These are phyloP conservation scores for Apotomis turbidana DNA, from an alignment of 2,888 invertebrate species.

Conservation along the genomic window DNA sequence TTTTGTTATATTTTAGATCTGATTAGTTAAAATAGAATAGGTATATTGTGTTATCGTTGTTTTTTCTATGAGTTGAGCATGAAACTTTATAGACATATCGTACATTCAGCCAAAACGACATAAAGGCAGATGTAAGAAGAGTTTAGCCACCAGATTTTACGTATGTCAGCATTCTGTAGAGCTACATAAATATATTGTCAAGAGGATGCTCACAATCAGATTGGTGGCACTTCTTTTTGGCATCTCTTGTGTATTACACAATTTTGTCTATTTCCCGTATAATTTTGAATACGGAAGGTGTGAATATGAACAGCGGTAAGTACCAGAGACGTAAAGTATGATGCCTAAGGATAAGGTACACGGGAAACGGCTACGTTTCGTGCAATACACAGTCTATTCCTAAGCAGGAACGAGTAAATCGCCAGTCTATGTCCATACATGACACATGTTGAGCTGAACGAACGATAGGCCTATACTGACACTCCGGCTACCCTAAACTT, in stretches of 20 bases:
- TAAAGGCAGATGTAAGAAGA: background rate
- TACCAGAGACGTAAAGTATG: no score
- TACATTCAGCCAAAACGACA: background rate
- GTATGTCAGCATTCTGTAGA: background rate
- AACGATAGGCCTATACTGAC: background rate
- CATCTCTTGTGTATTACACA: background rate
- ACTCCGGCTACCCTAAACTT: background rate
- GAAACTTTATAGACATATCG: background rate
- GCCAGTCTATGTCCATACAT: background rate
- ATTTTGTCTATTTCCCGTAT: background rate
- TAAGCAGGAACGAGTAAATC: no score
- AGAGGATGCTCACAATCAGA: background rate
- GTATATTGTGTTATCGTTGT: constrained; percentile 26
- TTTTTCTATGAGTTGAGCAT: constrained; percentile 16
- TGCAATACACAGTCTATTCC: no score
- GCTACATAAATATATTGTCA: background rate
- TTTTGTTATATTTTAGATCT: background rate
- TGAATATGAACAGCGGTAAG: no score
- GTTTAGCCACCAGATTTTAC: background rate
- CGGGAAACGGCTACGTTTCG: no score
- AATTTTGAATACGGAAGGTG: no score
- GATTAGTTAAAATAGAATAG: constrained; percentile 1
- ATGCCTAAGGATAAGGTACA: no score
- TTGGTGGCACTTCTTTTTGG: background rate
- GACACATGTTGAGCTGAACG: background rate